These are phyloP conservation scores for Pogonomyrmex californicus DNA, from an alignment of 1,140 invertebrate species.

Conservation along the genomic window DNA sequence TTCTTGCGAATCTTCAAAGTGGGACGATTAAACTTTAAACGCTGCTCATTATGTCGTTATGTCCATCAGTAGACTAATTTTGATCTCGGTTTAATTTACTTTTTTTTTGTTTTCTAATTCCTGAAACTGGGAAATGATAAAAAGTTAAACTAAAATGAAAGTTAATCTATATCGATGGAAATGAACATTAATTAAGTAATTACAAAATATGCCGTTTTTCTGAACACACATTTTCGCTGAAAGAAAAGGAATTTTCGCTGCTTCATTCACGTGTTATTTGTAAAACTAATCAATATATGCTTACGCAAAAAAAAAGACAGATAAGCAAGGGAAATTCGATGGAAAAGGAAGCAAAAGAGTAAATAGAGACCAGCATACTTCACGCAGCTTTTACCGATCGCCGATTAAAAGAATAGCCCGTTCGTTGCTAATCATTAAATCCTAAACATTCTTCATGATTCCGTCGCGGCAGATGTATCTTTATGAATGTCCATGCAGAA, in stretches of 20 bases:
- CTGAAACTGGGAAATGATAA: too few species aligned
- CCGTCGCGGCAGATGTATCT: background rate
- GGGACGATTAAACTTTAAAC: background rate
- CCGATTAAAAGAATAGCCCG: slow-evolving; percentile 13
- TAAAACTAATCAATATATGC: background rate
- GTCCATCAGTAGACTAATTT: too few species aligned
- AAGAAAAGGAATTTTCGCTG: background rate
- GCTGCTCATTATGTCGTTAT: background rate
- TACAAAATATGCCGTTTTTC: background rate
- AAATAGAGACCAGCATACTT: background rate
- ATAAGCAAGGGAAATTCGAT: background rate
- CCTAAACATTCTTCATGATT: background rate
- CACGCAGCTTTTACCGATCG: slow-evolving; percentile 39
- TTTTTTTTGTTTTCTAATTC: too few species aligned
- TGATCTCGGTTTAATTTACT: too few species aligned
- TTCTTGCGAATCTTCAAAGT: background rate
- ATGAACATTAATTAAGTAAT: background rate
- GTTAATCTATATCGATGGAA: too few species aligned
- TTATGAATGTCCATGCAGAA: background rate
- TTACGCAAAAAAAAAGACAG: background rate
- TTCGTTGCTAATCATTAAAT: background rate
- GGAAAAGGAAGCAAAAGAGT: background rate
- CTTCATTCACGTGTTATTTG: background rate
- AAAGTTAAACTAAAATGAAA: too few species aligned
- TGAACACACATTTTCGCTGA: background rate